Base-by-base conservation (phyloP, 2,888 invertebrate species). In the Frankliniella fusca region DNA sequence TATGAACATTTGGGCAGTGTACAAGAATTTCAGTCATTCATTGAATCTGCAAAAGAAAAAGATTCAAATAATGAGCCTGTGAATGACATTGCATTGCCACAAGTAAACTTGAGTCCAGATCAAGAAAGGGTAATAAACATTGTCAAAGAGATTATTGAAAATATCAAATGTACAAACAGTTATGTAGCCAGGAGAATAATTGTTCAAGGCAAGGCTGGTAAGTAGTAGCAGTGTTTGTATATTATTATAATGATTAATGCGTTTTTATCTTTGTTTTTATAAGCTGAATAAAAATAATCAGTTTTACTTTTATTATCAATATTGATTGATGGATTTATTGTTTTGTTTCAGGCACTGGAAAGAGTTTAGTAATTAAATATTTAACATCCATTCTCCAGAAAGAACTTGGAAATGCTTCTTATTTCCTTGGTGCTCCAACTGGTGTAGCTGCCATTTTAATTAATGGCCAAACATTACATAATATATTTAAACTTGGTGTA, bases 191-290 rank as follows among this genome's bases (percentile, higher is more conserved):
- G 23, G 5, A 70, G n/a, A 23, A 23, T 70, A 11, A 23, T 70
- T n/a, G 23, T 70, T 23, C 70, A 70, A 23, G 70, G 70, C n/a
- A 70, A 70, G 23, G 65, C 65, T n/a, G 65, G 65, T 65, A 70
- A 23, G n/a, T 61, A 61, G 38, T 61, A 1, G 10, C 54, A 54
- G 54, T 54, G 54, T 54, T 15, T 15, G 18, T 15, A 7, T 54
- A 15, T 7, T 15, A 15, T 54, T 54, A 15, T 54, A 5, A 15
- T 54, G 54, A 15, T 15, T 12, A 54, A 54, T 54, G 38, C 38
- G 5, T 38, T 38, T 38, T 3, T 3, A 38, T 38, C 38, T 38
- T 38, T 2, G 38, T 5, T 38, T 38, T 38, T 38, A 38, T 38
- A 2, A 38, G 38, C 38, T 38, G 38, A 38, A 3, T 3, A 3